Evolutionary conservation across 35 echinoderm and acorn worm species (phyloP).

Genomic region (Acanthaster planci): DNA sequence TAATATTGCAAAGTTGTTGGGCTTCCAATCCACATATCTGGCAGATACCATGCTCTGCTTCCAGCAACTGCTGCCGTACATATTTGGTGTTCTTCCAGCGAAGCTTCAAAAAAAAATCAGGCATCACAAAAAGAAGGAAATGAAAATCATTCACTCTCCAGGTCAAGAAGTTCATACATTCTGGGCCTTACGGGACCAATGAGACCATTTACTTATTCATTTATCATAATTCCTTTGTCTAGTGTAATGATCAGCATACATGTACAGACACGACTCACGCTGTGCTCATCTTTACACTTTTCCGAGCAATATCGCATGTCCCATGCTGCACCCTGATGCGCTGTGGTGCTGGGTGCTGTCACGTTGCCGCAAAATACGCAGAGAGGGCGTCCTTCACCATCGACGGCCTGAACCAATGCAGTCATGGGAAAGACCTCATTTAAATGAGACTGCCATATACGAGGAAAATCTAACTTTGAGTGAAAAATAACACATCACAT

Average conservation of each 20-base stretch:
- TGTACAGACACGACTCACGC: slow-evolving; percentile 55
- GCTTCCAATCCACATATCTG: slow-evolving; percentile 75
- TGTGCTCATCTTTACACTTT: slow-evolving; percentile 70
- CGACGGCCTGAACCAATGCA: slow-evolving; percentile 34
- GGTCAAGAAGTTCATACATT: background rate
- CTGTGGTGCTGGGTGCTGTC: background rate
- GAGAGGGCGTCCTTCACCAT: slow-evolving; percentile 67
- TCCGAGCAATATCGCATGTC: slow-evolving; percentile 84
- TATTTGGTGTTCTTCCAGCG: slow-evolving; percentile 52
- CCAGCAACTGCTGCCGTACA: slow-evolving; percentile 64
- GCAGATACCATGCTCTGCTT: slow-evolving; percentile 71
- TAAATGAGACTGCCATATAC: background rate
- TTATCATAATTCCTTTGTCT: too few relatives aligned
- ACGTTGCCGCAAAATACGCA: slow-evolving; percentile 69
- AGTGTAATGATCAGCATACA: too few relatives aligned
- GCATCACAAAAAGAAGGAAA: too few relatives aligned
- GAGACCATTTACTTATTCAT: background rate
- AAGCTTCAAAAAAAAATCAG: slow-evolving; percentile 41
- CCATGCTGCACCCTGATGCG: slow-evolving; percentile 65
- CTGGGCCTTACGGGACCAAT: too few relatives aligned
- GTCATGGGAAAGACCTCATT: background rate
- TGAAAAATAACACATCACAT: too few relatives aligned
- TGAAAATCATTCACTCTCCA: too few relatives aligned
- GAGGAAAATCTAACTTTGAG: too few relatives aligned
- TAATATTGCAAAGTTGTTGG: slow-evolving; percentile 48